Evolutionary conservation across 2,797 vertebrate species (phyloP), one percentile per base, ranked within the genome.

Genomic region (Argentina silus): DNA sequence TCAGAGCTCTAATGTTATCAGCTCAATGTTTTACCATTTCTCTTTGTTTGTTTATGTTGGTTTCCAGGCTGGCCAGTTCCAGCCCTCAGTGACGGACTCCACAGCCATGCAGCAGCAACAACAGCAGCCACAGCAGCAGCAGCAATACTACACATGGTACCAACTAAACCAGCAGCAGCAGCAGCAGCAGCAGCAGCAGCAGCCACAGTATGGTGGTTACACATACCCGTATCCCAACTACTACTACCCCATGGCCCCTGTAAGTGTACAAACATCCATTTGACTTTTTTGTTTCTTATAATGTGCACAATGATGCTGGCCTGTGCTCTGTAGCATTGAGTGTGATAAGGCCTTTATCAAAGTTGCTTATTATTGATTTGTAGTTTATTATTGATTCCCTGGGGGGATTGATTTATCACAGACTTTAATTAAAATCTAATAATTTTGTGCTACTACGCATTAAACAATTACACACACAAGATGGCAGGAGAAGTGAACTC

Each of bases 151-250:
- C 27, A 36, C 27, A 36, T 36, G 27, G 27, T 36, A 36, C 27
- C 27, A 36, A 36, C 95, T n/a, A n/a, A n/a, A n/a, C 70, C 93
- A 93, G 82, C 95, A 95, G 79, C 94, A 94, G 42, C 95, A 94
- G 92, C 96, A 95, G 90, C 95, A 94, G 73, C 95, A 93, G 78
- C 89, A 90, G 75, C 91, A 91, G 73, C 93, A 94, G 77, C 94
- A 92, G 60, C 91, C 74, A 4, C 93, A 94, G 67, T 97, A 97
- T 86, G 92, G 91, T 83, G 93, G 89, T 76, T 97, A 97, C 21
- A 60, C 92, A 8, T 98, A 97, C 56, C 93, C 95, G 0, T 97
- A 97, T 36, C 27, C 27, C 78, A 92, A 93, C 80, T 96, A 96
- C 81, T 97, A 96, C 81, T 96, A 96, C 69, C 85, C 74, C 12